A percentile compares a stretch with the other conserved stretches of the same genome.
These are phyloP conservation scores for Siderastrea radians DNA, from an alignment of 92 coral and sea anemone genomes.

Conservation along the genomic window DNA sequence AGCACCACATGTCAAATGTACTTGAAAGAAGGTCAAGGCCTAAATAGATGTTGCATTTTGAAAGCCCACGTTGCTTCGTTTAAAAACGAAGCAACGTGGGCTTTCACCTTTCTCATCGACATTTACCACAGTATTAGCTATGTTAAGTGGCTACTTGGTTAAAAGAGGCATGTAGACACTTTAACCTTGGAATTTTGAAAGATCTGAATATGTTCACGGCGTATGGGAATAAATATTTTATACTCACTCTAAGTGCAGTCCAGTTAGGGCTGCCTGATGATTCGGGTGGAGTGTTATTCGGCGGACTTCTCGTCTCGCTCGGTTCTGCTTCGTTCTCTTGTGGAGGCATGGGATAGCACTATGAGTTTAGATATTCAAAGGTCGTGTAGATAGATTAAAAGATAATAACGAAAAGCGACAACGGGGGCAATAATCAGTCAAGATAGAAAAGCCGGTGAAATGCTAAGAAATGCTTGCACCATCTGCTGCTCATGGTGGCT, in stretches of 20 bases:
- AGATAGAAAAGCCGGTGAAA: background rate
- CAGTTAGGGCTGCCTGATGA: constrained; percentile 46
- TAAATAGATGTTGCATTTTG: too few species aligned
- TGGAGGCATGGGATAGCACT: constrained; percentile 33
- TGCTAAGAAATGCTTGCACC: constrained; percentile 8
- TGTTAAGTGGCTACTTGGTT: background rate
- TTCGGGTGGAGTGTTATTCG: background rate
- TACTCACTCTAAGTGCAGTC: constrained; percentile 68
- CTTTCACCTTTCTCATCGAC: background rate
- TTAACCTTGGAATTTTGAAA: constrained; percentile 4
- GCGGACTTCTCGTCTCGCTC: background rate
- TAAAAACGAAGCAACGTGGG: background rate
- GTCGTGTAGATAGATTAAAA: background rate
- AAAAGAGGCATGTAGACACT: background rate
- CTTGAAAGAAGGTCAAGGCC: too few species aligned
- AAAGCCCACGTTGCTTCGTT: too few species aligned
- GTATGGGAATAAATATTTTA: background rate
- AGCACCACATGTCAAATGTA: too few species aligned
- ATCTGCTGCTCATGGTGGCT: constrained; percentile 25
- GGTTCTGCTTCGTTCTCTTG: constrained; percentile 45
- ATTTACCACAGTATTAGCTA: background rate
- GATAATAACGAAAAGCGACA: background rate
- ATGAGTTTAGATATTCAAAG: background rate
- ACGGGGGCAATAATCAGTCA: background rate
- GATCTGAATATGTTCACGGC: background rate